Conservation (phyloP, 2,888 invertebrate genomes). For the Drosophila buzzatii region DNA sequence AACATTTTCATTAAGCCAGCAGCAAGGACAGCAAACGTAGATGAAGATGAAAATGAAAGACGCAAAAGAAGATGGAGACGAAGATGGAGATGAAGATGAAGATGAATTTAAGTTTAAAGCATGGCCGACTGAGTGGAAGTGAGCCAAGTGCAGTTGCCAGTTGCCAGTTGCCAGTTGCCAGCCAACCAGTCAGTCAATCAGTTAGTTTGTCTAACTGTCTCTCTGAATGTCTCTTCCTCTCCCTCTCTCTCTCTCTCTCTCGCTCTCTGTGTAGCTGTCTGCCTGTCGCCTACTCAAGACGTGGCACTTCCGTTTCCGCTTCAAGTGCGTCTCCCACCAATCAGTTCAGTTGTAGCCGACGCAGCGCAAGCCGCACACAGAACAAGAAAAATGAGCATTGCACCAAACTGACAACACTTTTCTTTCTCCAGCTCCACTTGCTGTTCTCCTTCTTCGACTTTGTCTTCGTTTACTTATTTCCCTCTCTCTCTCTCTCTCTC, state of each 20-base stretch:
- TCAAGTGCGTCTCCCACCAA: slow-evolving; percentile 44
- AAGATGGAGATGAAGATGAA: background rate
- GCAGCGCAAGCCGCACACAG: slow-evolving; percentile 15
- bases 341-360: slow-evolving; percentile 9
- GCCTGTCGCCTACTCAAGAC: slow-evolving; percentile 57
- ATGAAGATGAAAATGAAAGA: background rate
- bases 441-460: no score
- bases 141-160: slow-evolving; percentile 26
- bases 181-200: slow-evolving; percentile 54
- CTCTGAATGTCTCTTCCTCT: background rate
- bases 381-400: slow-evolving; percentile 66
- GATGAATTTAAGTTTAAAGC: slow-evolving; percentile 48
- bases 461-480: no score
- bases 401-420: slow-evolving; percentile 67
- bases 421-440: background rate
- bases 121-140: slow-evolving; percentile 17
- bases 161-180: slow-evolving; percentile 25
- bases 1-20: slow-evolving; percentile 68
- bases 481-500: no score
- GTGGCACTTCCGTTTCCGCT: slow-evolving; percentile 77
- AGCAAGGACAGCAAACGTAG: background rate
- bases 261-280: background rate
- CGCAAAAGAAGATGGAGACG: background rate
- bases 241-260: background rate
- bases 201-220: slow-evolving; percentile 28